Evolutionary conservation across 2,888 invertebrate species (phyloP).

Genomic region (Rotaria macrura): DNA sequence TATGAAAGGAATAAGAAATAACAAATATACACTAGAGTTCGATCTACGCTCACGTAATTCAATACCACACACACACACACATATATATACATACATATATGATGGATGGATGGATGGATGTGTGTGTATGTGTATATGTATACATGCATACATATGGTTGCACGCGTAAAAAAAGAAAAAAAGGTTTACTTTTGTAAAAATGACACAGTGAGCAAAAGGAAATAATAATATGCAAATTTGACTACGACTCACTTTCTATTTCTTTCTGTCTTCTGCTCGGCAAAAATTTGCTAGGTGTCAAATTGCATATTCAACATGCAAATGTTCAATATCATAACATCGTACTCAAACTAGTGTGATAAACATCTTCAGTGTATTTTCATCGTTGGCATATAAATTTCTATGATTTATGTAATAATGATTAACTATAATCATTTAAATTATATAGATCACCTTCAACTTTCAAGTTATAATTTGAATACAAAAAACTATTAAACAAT

Average conservation of each 20-base stretch:
- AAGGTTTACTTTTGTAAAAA: not conserved
- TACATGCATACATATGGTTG: no score
- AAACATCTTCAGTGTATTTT: not conserved
- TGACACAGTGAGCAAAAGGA: not conserved
- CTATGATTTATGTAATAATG: not conserved
- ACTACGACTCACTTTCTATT: not conserved
- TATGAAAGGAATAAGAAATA: not conserved
- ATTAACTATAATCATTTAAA: not conserved
- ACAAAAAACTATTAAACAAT: not conserved
- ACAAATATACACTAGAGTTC: not conserved
- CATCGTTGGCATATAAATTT: not conserved
- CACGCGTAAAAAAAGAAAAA: not conserved
- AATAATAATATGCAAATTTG: constrained; percentile 7
- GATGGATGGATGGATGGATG: no score
- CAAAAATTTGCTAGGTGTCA: not conserved
- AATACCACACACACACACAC: not conserved
- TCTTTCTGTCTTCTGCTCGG: not conserved
- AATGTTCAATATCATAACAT: not conserved
- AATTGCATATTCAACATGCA: not conserved
- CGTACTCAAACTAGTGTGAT: not conserved
- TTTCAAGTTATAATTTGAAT: no score
- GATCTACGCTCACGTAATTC: not conserved
- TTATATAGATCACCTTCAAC: no score
- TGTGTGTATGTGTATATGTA: no score
- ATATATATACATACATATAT: no score